phyloP scores from a whole-genome alignment of 2,888 invertebrate genomes.

The Bombyx huttoni region DNA sequence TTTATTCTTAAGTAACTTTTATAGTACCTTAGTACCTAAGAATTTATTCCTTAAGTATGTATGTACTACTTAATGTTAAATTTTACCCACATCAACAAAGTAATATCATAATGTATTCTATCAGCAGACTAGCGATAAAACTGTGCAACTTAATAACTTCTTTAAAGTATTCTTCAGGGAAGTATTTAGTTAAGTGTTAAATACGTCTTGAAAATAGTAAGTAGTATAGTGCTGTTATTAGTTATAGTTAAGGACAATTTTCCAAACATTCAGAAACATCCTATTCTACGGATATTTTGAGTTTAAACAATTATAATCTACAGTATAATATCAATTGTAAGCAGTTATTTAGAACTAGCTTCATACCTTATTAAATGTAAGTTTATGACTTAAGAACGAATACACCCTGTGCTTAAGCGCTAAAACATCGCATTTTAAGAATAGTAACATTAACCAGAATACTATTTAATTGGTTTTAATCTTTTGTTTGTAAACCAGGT shows the following conservation, averaged over 20 bases:
- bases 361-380: constrained; percentile 15
- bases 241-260: neutral
- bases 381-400: constrained; percentile 26
- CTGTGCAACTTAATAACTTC: neutral
- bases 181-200: neutral
- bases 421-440: constrained; percentile 13
- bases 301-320: constrained; percentile 6
- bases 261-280: neutral
- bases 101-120: neutral
- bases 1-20: neutral
- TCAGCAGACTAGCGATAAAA: neutral
- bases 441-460: neutral
- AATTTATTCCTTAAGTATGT: neutral
- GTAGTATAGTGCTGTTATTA: constrained; percentile 4
- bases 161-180: neutral
- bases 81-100: too few relatives aligned
- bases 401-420: constrained; percentile 45
- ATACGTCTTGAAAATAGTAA: constrained; percentile 4
- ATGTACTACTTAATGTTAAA: too few relatives aligned
- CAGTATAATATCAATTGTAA: constrained; percentile 17
- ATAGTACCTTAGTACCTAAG: neutral
- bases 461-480: neutral
- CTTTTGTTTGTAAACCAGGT: neutral
- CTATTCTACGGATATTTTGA: constrained; percentile 5
- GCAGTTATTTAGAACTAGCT: constrained; percentile 12